phyloP scores from a whole-genome alignment of 53 echinoderm and acorn worm genomes.

The Holothuria scabra region DNA sequence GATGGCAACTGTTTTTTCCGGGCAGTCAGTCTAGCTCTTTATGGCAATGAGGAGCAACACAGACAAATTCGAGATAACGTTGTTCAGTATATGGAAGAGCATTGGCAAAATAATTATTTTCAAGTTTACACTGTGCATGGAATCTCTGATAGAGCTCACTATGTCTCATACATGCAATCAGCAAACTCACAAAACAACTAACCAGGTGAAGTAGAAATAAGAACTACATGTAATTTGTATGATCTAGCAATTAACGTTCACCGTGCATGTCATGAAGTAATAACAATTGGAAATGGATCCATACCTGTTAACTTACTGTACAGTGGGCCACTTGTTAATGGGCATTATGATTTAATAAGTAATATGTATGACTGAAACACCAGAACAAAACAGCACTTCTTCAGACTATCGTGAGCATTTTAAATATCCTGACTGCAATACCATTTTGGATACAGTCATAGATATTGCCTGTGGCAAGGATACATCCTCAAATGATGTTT shows the following conservation, averaged over 20 bases:
- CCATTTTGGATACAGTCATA: no score
- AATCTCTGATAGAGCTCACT: background rate
- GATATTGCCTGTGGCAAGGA: no score
- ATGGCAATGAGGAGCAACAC: constrained; percentile 43
- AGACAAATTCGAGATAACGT: constrained; percentile 29
- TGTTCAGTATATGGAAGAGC: constrained; percentile 7
- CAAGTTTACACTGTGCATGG: background rate
- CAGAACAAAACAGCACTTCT: background rate
- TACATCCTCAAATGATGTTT: no score
- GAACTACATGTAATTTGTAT: background rate
- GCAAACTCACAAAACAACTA: background rate
- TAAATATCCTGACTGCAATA: no score
- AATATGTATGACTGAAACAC: background rate
- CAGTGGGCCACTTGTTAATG: constrained; percentile 26
- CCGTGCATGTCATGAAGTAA: background rate
- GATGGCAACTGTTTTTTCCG: constrained; percentile 73
- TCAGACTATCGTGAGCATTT: no score
- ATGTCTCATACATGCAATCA: no score
- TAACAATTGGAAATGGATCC: background rate
- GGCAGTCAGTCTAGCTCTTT: constrained; percentile 52
- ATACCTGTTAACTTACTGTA: constrained; percentile 8
- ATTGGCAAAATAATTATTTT: constrained; percentile 3
- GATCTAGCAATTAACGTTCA: background rate
- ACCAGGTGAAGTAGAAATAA: background rate
- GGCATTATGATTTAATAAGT: constrained; percentile 33